Evolutionary conservation across 2,888 invertebrate species (phyloP).

Genomic region (Thera obeliscata): DNA sequence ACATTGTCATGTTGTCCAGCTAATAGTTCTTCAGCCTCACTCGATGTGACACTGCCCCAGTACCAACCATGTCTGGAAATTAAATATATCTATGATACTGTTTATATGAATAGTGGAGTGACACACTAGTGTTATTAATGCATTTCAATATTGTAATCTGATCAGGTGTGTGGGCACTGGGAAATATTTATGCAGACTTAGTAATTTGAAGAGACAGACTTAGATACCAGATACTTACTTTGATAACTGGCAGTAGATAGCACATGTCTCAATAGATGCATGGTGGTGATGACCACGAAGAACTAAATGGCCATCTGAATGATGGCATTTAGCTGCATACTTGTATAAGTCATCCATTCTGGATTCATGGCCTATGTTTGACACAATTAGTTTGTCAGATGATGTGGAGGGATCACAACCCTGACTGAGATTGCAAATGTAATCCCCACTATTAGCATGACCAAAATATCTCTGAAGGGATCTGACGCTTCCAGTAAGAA

Average conservation of each 20-base stretch:
- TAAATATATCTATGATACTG: not conserved
- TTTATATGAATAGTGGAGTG: not conserved
- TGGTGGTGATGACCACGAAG: slow-evolving; percentile 77
- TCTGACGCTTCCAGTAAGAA: slow-evolving; percentile 75
- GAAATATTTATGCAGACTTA: no score
- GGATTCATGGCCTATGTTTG: slow-evolving; percentile 52
- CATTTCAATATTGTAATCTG: no score
- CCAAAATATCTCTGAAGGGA: slow-evolving; percentile 77
- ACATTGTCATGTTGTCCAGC: slow-evolving; percentile 89
- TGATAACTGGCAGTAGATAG: slow-evolving; percentile 78
- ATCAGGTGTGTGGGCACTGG: not conserved
- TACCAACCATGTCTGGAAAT: slow-evolving; percentile 87
- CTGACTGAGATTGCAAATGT: slow-evolving; percentile 65
- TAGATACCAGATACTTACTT: slow-evolving; percentile 60
- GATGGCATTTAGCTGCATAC: slow-evolving; percentile 69
- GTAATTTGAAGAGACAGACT: not conserved
- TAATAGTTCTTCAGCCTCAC: slow-evolving; percentile 88
- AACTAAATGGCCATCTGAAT: slow-evolving; percentile 75
- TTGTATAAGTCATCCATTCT: slow-evolving; percentile 66
- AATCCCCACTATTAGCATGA: slow-evolving; percentile 66
- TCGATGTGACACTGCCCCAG: slow-evolving; percentile 90
- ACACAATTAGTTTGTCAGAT: slow-evolving; percentile 56
- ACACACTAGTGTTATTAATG: not conserved
- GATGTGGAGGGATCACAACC: slow-evolving; percentile 64
- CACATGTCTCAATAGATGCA: slow-evolving; percentile 75